Percentiles rank a stretch among this genome's conserved stretches.
Evolutionary conservation across 2,797 vertebrate species (phyloP).

Genomic region (Carapus acus): DNA sequence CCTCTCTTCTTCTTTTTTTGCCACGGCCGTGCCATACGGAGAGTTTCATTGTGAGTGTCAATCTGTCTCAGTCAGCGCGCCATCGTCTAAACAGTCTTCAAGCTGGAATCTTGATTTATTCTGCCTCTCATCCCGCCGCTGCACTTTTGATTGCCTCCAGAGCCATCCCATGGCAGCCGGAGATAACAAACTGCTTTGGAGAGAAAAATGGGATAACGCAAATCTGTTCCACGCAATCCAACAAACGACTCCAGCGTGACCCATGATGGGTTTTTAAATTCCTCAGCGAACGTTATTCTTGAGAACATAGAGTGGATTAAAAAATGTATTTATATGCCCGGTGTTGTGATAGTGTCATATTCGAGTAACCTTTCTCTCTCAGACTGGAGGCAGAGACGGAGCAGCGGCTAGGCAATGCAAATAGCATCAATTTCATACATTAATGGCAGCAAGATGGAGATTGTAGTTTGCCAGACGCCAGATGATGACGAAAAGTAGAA

Average conservation of each 20-base stretch:
- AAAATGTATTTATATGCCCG: not conserved
- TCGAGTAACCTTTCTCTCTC: not conserved
- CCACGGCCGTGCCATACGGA: constrained; percentile 35
- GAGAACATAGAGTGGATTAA: constrained; percentile 2
- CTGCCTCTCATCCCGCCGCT: constrained; percentile 43
- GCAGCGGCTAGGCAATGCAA: not conserved
- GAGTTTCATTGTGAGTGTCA: constrained; percentile 37
- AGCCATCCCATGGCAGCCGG: constrained; percentile 39
- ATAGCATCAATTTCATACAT: not conserved
- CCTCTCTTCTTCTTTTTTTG: too few species aligned
- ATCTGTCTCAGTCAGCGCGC: constrained; percentile 46
- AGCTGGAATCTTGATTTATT: constrained; percentile 53
- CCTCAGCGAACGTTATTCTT: not conserved
- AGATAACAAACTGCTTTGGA: constrained; percentile 43
- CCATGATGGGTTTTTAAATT: constrained; percentile 3
- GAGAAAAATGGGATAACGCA: constrained; percentile 17
- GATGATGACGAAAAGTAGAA: too few species aligned
- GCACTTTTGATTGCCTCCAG: constrained; percentile 38
- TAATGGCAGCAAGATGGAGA: not conserved
- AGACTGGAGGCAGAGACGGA: not conserved
- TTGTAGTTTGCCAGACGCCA: not conserved
- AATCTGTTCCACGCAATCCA: constrained; percentile 5
- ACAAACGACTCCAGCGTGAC: constrained; percentile 7
- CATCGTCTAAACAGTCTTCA: constrained; percentile 26
- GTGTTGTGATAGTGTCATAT: not conserved